phyloP scores from a whole-genome alignment of 2,797 vertebrate genomes.

The Sardinella longiceps region DNA sequence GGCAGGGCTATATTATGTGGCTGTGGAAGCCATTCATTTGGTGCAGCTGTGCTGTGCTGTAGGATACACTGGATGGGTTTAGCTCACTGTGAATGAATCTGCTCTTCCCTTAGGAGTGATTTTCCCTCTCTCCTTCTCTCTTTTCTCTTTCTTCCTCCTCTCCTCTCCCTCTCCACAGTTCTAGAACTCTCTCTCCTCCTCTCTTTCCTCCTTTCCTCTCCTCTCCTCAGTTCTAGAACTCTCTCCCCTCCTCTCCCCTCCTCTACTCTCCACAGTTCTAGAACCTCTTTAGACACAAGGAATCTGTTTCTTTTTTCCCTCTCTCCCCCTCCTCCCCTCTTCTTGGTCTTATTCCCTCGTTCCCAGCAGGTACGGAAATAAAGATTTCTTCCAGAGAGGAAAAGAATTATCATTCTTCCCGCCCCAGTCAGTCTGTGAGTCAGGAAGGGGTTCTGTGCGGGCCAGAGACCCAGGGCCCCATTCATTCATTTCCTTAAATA shows the following conservation, averaged over 20 bases:
- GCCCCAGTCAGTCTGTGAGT: too few species aligned
- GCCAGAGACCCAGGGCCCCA: constrained; percentile 60
- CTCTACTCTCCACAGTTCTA: constrained; percentile 8
- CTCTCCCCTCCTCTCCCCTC: too few species aligned
- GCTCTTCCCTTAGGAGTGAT: neutral
- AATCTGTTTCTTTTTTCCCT: constrained; percentile 17
- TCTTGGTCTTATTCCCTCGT: neutral
- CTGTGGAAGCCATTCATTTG: neutral
- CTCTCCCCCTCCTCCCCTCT: constrained; percentile 18
- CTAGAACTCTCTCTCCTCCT: too few species aligned
- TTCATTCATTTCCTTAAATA: constrained; percentile 79
- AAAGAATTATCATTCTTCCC: constrained; percentile 63
- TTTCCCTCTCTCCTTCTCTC: neutral
- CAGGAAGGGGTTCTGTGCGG: constrained; percentile 52
- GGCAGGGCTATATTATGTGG: neutral
- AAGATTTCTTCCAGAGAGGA: constrained; percentile 64
- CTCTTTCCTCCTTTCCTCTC: too few species aligned
- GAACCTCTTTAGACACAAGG: constrained; percentile 33
- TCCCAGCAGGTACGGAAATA: constrained; percentile 62
- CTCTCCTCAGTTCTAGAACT: neutral
- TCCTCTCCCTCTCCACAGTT: constrained; percentile 4
- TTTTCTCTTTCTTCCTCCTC: too few species aligned
- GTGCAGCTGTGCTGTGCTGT: neutral
- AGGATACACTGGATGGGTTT: neutral
- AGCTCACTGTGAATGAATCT: neutral